phyloP scores from a whole-genome alignment of 1,140 invertebrate genomes.

The Eupeodes corollae region DNA sequence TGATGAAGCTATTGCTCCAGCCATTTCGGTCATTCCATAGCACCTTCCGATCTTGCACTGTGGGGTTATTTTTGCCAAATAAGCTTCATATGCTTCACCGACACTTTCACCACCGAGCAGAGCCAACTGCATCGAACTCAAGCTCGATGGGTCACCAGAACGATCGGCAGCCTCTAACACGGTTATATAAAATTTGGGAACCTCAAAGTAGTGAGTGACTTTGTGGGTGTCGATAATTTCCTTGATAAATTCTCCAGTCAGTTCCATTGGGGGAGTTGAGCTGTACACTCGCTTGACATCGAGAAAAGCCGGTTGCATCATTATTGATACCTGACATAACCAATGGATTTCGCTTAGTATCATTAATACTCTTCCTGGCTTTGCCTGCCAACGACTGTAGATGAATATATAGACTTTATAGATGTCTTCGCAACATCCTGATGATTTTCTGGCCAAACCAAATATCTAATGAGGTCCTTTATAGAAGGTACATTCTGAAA shows the following conservation, averaged over 20 bases:
- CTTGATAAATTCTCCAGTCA: background rate
- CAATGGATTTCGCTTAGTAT: constrained; percentile 1
- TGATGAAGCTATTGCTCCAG: background rate
- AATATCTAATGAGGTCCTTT: no score
- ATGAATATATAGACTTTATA: background rate
- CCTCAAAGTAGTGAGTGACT: background rate
- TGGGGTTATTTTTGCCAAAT: background rate
- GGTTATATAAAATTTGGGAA: background rate
- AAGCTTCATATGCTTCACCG: background rate
- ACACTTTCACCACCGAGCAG: constrained; percentile 2
- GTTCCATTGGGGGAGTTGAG: background rate
- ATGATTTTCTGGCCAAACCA: no score
- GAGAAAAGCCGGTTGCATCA: constrained; percentile 1
- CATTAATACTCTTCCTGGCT: background rate
- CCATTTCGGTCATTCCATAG: constrained; percentile 5
- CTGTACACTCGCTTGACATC: constrained; percentile 1
- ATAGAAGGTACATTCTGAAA: no score
- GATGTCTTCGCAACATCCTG: no score
- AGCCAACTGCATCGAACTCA: background rate
- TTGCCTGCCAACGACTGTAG: background rate
- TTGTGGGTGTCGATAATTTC: background rate
- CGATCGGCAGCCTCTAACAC: background rate
- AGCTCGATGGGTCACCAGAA: background rate
- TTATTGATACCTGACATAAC: constrained; percentile 3
- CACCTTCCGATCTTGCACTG: background rate